phyloP scores from a whole-genome alignment of 2,888 invertebrate genomes.

The Azorinus chamasolen region DNA sequence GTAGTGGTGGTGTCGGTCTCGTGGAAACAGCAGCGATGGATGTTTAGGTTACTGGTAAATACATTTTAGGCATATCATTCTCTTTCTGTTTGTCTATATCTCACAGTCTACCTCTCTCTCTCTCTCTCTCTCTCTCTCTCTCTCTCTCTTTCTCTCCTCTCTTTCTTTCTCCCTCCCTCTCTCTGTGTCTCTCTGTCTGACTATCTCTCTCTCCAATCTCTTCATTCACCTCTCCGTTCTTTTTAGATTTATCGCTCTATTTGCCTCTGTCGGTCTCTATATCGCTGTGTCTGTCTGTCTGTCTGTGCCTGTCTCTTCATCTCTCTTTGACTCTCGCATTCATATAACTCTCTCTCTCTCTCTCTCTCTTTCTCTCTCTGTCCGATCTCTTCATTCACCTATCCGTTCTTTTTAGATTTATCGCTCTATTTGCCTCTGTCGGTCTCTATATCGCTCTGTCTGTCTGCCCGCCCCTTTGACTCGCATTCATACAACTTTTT shows the following conservation, averaged over 20 bases:
- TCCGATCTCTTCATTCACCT: neutral
- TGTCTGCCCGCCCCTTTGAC: no score
- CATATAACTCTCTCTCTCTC: conserved; percentile 1
- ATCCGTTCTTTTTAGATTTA: no score
- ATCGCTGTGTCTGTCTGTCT: no score
- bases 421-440: no score
- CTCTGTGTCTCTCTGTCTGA: neutral
- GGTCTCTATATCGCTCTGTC: no score
- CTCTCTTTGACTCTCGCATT: no score
- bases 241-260: no score
- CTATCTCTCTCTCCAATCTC: neutral
- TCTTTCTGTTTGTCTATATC: neutral
- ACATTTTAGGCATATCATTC: neutral
- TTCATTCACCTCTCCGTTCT: no score
- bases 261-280: no score
- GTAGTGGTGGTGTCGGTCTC: conserved; percentile 44
- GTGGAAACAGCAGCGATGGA: neutral
- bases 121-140: neutral
- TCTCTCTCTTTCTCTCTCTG: neutral
- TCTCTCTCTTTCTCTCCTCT: neutral
- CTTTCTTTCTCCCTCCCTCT: conserved; percentile 7
- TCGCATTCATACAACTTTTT: no score
- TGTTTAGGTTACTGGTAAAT: neutral
- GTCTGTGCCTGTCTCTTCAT: no score
- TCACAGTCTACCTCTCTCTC: neutral